These are phyloP conservation scores for Bufotes viridis DNA, from an alignment of 2,797 vertebrate genomes.

Conservation along the genomic window DNA sequence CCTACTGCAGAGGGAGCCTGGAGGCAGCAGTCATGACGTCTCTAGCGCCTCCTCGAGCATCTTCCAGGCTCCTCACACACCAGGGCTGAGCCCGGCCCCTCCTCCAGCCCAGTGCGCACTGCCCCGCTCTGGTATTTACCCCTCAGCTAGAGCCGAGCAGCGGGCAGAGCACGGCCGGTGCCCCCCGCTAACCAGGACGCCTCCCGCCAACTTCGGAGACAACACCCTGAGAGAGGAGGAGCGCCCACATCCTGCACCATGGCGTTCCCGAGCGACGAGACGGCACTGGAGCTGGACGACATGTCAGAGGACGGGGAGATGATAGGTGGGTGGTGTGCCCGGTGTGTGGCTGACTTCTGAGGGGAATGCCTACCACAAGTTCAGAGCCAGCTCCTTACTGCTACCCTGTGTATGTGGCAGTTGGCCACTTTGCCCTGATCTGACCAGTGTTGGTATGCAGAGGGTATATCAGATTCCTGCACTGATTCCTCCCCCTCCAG, in stretches of 20 bases:
- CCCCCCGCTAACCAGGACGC: not conserved
- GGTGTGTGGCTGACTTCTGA: too few relatives aligned
- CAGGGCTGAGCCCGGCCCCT: not conserved
- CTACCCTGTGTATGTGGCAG: too few relatives aligned
- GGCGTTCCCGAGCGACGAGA: conserved; percentile 39
- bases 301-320: conserved; percentile 58
- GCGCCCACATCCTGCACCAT: conserved; percentile 3
- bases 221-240: conserved; percentile 30
- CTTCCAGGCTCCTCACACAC: too few relatives aligned
- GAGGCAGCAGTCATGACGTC: too few relatives aligned
- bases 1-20: too few relatives aligned
- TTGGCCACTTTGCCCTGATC: too few relatives aligned
- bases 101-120: not conserved
- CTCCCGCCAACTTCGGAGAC: not conserved
- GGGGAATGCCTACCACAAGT: too few relatives aligned
- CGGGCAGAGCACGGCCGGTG: not conserved
- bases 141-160: not conserved
- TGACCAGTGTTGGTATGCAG: too few relatives aligned
- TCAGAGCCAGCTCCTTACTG: too few relatives aligned
- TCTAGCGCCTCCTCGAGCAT: too few relatives aligned
- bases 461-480: too few relatives aligned
- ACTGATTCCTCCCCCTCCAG: too few relatives aligned
- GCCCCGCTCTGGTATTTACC: not conserved
- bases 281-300: conserved; percentile 50
- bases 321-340: conserved; percentile 39